Base-by-base conservation (phyloP, 2,888 invertebrate genomes). In the Blastobasis lacticolella region DNA sequence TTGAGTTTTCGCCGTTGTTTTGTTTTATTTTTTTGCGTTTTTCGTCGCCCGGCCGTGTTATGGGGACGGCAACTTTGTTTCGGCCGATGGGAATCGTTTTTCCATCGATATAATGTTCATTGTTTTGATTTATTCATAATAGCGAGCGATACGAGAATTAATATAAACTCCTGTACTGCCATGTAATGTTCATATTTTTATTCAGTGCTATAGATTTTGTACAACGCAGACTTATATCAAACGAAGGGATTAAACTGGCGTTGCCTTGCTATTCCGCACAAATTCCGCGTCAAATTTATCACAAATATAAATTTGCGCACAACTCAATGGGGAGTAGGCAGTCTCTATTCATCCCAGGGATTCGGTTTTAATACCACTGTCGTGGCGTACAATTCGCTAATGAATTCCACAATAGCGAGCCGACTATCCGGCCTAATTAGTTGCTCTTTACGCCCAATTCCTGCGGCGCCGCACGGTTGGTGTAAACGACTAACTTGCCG, bases 361-460 rank as follows among this genome's bases (percentile, higher is more conserved):
- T 67, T 67, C 61, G 56, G 59, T 60, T 61, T 62, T 66, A 71
- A 74, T 73, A 71, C 66, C 68, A 60, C 62, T 64, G 59, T 61
- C 62, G 64, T 59, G 64, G 67, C 64, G 62, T 65, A 71, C 70
- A 67, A 69, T 73, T 70, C 66, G 69, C 73, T 78, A 80, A 78
- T 78, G 72, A 78, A 75, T 75, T 78, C 72, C 73, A 78, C 71
- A 78, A 75, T 76, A 75, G 74, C 69, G 67, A 75, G 68, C 74
- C 70, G 72, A 71, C 74, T 78, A 76, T 73, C 69, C 67, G 62
- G 69, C 66, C 69, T 75, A 78, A 78, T 78, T 78, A 78, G 78
- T 73, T 70, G 73, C 73, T 76, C 73, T 75, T 76, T 72, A 76
- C 72, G 73, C 72, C 60, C 71, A 66, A 75, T 76, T 73, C 76